phyloP scores from a whole-genome alignment of 2,797 vertebrate species.

The Typhlichthys eigenmanni region DNA sequence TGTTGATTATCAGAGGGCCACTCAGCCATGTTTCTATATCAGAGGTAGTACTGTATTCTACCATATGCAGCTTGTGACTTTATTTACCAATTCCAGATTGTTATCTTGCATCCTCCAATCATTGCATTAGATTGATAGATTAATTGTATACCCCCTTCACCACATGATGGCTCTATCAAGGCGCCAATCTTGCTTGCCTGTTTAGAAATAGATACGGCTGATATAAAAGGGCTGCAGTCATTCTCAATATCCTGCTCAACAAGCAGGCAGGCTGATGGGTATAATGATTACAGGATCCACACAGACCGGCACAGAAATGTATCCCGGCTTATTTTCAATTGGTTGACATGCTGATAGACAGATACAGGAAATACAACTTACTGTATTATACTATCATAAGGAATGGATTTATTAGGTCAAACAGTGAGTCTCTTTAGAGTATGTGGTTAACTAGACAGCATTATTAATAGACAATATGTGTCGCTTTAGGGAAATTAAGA shows the following conservation, averaged over 20 bases:
- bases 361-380: constrained; percentile 27
- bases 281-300: constrained; percentile 32
- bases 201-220: constrained; percentile 32
- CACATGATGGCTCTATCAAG: constrained; percentile 33
- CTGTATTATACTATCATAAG: constrained; percentile 37
- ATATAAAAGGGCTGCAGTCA: constrained; percentile 32
- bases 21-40: background rate
- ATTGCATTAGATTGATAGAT: constrained; percentile 17
- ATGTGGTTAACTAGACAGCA: constrained; percentile 21
- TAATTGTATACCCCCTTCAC: constrained; percentile 21
- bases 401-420: constrained; percentile 35
- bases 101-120: constrained; percentile 2
- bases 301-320: constrained; percentile 37
- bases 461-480: background rate
- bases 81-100: constrained; percentile 3
- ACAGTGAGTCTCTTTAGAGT: constrained; percentile 28
- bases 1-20: too few relatives aligned
- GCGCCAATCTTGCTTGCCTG: constrained; percentile 23
- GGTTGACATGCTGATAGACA: constrained; percentile 15
- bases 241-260: constrained; percentile 46
- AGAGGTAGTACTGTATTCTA: too few relatives aligned
- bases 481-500: too few relatives aligned
- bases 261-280: constrained; percentile 30
- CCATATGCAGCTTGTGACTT: background rate
- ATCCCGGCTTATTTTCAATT: constrained; percentile 18